Base-by-base conservation (phyloP, 2,797 vertebrate genomes). In the Eospalax fontanierii region DNA sequence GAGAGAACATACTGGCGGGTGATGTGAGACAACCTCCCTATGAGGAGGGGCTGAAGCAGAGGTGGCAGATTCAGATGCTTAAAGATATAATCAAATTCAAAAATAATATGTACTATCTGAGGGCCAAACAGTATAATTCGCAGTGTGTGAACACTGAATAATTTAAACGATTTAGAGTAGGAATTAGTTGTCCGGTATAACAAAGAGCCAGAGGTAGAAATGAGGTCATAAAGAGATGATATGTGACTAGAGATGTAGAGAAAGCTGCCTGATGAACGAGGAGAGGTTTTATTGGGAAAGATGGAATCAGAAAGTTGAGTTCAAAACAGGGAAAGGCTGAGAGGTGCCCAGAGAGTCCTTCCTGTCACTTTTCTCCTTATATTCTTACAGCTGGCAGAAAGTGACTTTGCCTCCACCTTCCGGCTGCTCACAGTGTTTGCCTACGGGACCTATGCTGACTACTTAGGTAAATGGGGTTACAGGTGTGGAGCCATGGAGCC, bases 371-470 rank as follows among this genome's bases (percentile, higher is more conserved):
- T 68, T 68, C 43, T 40, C 71, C 38, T 82, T 61, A 2, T 97
- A 57, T 98, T 90, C 94, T 95, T 76, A 19, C 97, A 98, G 98
- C 97, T 98, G 97, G 98, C 98, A 16, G 98, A 98, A 94, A 97
- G 97, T 61, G 98, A 98, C 96, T 99, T 99, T 91, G 99, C 99
- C 61, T 99, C 99, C 11, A 98, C 99, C 18, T 99, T 99, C 98
- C 99, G 99, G 95, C 99, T 99, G 89, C 99, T 99, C 97, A 99
- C 99, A 95, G 99, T 99, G 98, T 99, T 99, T 97, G 99, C 99
- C 91, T 99, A 99, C 91, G 99, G 99, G 98, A 99, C 99, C 80
- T 99, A 99, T 95, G 99, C 99, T 73, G 99, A 99, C 98, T 99
- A 99, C 98, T 98, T 99, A 99, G 99, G 99, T 99, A 98, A 97